These are phyloP conservation scores for Eleutherodactylus coqui DNA, from an alignment of 2,797 vertebrate species.

Conservation along the genomic window DNA sequence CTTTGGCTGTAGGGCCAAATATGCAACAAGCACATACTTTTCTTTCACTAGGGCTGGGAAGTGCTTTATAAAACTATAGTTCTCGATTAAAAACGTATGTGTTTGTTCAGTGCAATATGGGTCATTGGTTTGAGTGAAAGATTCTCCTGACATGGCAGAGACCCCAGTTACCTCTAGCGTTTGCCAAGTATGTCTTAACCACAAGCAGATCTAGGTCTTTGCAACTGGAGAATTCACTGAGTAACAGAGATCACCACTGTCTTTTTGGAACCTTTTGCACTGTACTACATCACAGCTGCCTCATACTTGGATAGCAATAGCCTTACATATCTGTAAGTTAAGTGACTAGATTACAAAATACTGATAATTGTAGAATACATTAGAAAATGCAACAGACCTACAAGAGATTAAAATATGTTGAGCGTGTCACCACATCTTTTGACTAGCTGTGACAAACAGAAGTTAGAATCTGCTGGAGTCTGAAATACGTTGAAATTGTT, in stretches of 20 bases:
- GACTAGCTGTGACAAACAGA: neutral
- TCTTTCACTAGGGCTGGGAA: constrained; percentile 82
- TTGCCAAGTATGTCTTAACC: constrained; percentile 79
- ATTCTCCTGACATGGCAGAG: constrained; percentile 84
- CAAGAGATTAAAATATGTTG: neutral
- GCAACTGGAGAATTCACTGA: constrained; percentile 77
- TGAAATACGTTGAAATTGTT: neutral
- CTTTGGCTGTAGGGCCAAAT: constrained; percentile 73
- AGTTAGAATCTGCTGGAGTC: neutral
- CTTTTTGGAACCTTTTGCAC: neutral
- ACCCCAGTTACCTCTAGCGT: constrained; percentile 69
- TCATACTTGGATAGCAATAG: neutral
- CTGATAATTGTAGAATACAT: neutral
- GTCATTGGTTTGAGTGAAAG: constrained; percentile 83
- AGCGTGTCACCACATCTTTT: neutral
- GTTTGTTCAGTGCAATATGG: constrained; percentile 85
- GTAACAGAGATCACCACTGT: constrained; percentile 72
- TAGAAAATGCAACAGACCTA: neutral
- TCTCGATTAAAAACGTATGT: constrained; percentile 87
- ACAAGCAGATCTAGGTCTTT: constrained; percentile 72
- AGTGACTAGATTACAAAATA: neutral
- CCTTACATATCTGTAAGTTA: neutral
- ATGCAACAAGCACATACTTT: constrained; percentile 81
- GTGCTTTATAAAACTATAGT: constrained; percentile 87
- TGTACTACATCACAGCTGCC: constrained; percentile 11